These are phyloP conservation scores for Boloria selene DNA, from an alignment of 2,888 invertebrate species.

Conservation along the genomic window DNA sequence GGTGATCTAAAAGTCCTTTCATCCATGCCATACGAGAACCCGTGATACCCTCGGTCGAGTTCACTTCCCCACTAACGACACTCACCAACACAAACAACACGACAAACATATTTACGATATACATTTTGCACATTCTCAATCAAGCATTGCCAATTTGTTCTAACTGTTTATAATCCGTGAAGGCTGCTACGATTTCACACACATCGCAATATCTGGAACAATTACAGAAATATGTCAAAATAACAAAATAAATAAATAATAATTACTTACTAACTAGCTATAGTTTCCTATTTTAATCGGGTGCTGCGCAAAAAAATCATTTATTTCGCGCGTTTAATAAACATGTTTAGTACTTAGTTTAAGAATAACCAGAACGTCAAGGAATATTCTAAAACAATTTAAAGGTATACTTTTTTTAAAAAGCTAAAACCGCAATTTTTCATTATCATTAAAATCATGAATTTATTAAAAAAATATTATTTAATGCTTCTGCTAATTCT, in stretches of 20 bases:
- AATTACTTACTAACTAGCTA: no score
- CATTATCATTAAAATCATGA: no score
- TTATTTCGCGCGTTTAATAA: no score
- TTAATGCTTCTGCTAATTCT: no score
- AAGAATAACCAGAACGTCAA: no score
- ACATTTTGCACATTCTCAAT: slow-evolving; percentile 41
- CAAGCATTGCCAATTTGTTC: slow-evolving; percentile 38
- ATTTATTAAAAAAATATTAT: no score
- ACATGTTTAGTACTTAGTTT: no score
- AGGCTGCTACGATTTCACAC: slow-evolving; percentile 39
- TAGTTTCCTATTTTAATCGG: no score
- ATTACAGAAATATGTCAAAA: slow-evolving; percentile 22
- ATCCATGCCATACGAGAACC: slow-evolving; percentile 84
- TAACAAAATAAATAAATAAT: slow-evolving; percentile 3
- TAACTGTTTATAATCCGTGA: slow-evolving; percentile 37
- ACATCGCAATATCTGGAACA: slow-evolving; percentile 41
- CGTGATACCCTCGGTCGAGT: slow-evolving; percentile 48
- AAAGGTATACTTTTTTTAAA: no score
- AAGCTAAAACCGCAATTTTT: no score
- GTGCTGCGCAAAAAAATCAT: no score
- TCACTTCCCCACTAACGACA: slow-evolving; percentile 68
- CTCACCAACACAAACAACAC: slow-evolving; percentile 68
- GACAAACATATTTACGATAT: slow-evolving; percentile 52
- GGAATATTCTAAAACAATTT: no score
- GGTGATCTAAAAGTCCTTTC: slow-evolving; percentile 85